A percentile compares a stretch with the other conserved stretches of the same genome.
These are phyloP conservation scores for Anarsia innoxiella DNA, from an alignment of 2,888 invertebrate genomes.

Conservation along the genomic window DNA sequence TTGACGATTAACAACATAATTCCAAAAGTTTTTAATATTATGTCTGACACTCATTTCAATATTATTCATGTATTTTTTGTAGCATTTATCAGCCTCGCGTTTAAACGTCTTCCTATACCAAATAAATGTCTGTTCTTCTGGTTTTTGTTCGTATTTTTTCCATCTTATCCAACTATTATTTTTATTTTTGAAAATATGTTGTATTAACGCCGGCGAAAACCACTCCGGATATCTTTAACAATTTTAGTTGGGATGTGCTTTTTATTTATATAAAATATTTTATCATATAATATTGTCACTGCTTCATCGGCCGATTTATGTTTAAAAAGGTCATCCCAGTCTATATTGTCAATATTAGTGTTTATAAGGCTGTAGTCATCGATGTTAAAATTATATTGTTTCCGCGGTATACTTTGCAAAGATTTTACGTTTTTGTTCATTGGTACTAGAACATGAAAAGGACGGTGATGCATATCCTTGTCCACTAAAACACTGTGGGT, in stretches of 20 bases:
- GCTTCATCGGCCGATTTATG: not conserved
- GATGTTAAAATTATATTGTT: not conserved
- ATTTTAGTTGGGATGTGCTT: slow-evolving; percentile 9
- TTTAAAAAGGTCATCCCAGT: slow-evolving; percentile 1
- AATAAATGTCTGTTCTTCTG: slow-evolving; percentile 15
- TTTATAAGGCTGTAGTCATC: not conserved
- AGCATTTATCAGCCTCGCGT: slow-evolving; percentile 11
- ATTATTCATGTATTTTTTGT: slow-evolving; percentile 8
- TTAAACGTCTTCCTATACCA: slow-evolving; percentile 15
- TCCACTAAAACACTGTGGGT: not conserved
- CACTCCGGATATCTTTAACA: slow-evolving; percentile 11
- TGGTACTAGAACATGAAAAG: slow-evolving; percentile 1
- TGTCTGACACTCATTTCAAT: slow-evolving; percentile 11
- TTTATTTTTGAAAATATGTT: slow-evolving; percentile 16
- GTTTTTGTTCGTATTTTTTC: slow-evolving; percentile 15
- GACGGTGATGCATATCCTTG: not conserved
- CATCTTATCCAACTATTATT: slow-evolving; percentile 16
- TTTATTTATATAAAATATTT: slow-evolving; percentile 13
- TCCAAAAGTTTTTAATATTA: slow-evolving; percentile 16
- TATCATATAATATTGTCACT: slow-evolving; percentile 11
- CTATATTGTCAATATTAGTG: not conserved
- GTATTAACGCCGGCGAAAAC: slow-evolving; percentile 14
- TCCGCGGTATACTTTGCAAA: not conserved
- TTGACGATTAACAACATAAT: slow-evolving; percentile 4
- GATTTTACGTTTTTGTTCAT: not conserved